These are phyloP conservation scores for Entelurus aequoreus DNA, from an alignment of 2,113 vertebrate species.

Conservation along the genomic window DNA sequence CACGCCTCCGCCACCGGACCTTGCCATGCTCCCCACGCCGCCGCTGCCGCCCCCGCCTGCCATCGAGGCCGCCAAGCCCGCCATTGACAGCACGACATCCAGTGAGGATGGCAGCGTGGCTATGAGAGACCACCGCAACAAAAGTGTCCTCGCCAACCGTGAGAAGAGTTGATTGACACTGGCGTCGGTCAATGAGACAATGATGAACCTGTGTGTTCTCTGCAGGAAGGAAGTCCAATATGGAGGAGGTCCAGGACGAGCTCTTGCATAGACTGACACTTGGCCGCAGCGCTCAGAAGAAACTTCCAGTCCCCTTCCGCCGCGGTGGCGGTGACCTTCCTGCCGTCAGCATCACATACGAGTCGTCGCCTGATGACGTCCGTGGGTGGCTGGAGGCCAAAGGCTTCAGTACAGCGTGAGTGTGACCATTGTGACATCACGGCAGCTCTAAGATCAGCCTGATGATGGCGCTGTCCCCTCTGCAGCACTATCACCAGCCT, in stretches of 20 bases:
- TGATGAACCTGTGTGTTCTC: background rate
- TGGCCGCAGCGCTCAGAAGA: constrained; percentile 86
- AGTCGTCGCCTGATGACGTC: constrained; percentile 82
- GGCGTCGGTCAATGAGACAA: no score
- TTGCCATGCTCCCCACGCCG: constrained; percentile 56
- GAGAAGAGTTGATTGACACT: constrained; percentile 20
- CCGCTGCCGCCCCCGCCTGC: constrained; percentile 63
- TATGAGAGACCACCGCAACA: constrained; percentile 62
- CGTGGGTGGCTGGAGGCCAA: constrained; percentile 84
- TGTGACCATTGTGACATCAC: constrained; percentile 16
- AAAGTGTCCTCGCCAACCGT: constrained; percentile 63
- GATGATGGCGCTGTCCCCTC: no score
- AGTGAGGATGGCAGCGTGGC: constrained; percentile 69
- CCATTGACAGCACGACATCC: constrained; percentile 74
- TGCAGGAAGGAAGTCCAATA: constrained; percentile 90
- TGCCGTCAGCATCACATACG: constrained; percentile 77
- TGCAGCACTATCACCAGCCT: constrained; percentile 88
- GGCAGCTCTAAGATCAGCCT: background rate
- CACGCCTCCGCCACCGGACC: constrained; percentile 43
- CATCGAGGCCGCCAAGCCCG: constrained; percentile 7
- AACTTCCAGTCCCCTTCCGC: constrained; percentile 75
- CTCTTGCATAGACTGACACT: constrained; percentile 87
- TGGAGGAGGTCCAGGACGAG: constrained; percentile 97
- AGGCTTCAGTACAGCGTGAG: constrained; percentile 91
- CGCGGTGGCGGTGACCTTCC: constrained; percentile 41